Percentiles rank a stretch among this genome's conserved stretches.
Evolutionary conservation across 2,888 invertebrate species (phyloP).

Genomic region (Galerucella calmariensis): DNA sequence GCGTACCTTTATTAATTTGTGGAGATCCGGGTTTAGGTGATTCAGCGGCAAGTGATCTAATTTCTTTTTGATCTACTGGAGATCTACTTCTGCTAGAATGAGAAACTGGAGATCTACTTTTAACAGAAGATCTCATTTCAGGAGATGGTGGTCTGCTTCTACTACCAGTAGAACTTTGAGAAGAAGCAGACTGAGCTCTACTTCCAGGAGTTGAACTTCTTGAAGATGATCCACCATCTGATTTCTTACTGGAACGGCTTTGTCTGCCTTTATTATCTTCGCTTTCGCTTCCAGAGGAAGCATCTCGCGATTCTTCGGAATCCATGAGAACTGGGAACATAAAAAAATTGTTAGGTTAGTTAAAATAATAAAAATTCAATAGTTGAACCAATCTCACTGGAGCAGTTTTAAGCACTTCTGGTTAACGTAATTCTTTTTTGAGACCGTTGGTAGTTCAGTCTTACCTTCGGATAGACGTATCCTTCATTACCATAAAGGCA

Average conservation of each 20-base stretch:
- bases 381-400: slow-evolving; percentile 38
- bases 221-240: slow-evolving; percentile 39
- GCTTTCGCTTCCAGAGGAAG: slow-evolving; percentile 60
- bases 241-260: slow-evolving; percentile 49
- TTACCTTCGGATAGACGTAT: slow-evolving; percentile 64
- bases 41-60: slow-evolving; percentile 29
- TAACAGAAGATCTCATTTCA: slow-evolving; percentile 47
- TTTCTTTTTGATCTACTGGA: slow-evolving; percentile 24
- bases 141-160: slow-evolving; percentile 42
- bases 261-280: slow-evolving; percentile 53
- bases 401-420: slow-evolving; percentile 49
- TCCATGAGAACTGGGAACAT: slow-evolving; percentile 65
- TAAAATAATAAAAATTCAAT: slow-evolving; percentile 11
- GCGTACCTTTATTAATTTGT: neutral
- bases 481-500: slow-evolving; percentile 64
- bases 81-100: slow-evolving; percentile 36
- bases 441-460: slow-evolving; percentile 62
- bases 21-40: slow-evolving; percentile 4
- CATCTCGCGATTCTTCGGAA: slow-evolving; percentile 72
- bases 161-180: slow-evolving; percentile 48
- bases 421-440: slow-evolving; percentile 54
- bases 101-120: slow-evolving; percentile 61
- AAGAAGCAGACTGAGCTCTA: slow-evolving; percentile 51
- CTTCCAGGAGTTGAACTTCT: slow-evolving; percentile 45
- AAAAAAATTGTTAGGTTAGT: slow-evolving; percentile 32